A percentile compares a stretch with the other conserved stretches of the same genome.
These are phyloP conservation scores for Distichodus sexfasciatus DNA, from an alignment of 2,797 vertebrate species.

Conservation along the genomic window DNA sequence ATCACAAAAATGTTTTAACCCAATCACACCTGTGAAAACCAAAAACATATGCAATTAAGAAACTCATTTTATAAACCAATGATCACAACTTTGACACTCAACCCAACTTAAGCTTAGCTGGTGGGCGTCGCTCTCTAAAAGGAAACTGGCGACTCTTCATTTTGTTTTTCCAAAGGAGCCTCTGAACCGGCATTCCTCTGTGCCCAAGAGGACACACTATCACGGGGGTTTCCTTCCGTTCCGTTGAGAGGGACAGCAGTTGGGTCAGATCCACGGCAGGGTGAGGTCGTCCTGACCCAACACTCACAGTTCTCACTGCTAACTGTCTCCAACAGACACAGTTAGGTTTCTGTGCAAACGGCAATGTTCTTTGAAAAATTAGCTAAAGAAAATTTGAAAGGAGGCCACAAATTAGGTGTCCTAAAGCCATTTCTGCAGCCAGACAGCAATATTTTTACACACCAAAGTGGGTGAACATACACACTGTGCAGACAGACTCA, in stretches of 20 bases:
- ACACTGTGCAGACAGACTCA: not conserved
- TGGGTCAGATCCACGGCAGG: slow-evolving; percentile 30
- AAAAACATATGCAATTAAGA: not conserved
- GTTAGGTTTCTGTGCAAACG: not conserved
- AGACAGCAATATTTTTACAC: not conserved
- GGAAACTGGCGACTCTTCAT: slow-evolving; percentile 31
- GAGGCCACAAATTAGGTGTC: too few relatives aligned
- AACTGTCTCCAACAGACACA: not conserved
- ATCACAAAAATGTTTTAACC: not conserved
- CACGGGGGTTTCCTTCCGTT: slow-evolving; percentile 56
- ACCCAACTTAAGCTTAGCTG: not conserved
- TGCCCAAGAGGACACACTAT: slow-evolving; percentile 56
- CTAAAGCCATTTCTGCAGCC: not conserved
- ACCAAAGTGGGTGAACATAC: not conserved
- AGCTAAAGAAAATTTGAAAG: not conserved
- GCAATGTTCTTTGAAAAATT: not conserved
- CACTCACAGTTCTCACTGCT: slow-evolving; percentile 12
- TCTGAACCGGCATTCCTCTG: slow-evolving; percentile 51
- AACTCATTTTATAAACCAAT: not conserved
- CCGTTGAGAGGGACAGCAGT: slow-evolving; percentile 24
- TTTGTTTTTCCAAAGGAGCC: slow-evolving; percentile 46
- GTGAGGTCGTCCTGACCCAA: slow-evolving; percentile 25
- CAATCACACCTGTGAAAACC: slow-evolving; percentile 10
- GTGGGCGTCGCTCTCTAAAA: slow-evolving; percentile 23
- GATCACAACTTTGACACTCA: not conserved